A percentile compares a stretch with the other conserved stretches of the same genome.
Conservation (phyloP, 2,888 invertebrate genomes). For the Metopia argyrocephala region DNA sequence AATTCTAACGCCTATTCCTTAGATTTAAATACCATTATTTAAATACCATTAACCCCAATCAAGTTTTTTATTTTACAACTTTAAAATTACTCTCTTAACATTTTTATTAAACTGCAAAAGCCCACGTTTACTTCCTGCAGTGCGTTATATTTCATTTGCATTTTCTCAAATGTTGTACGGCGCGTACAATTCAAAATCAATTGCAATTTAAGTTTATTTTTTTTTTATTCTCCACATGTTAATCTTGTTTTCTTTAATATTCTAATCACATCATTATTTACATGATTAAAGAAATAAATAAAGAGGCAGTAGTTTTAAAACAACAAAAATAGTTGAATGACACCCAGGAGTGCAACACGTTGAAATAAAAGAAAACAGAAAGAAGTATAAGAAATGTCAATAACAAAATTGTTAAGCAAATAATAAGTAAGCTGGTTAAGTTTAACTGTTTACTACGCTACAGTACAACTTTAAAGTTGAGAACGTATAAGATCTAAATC, state of each 20-base stretch:
- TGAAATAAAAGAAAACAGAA: neutral
- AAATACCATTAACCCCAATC: neutral
- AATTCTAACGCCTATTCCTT: neutral
- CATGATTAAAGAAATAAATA: conserved; percentile 33
- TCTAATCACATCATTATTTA: conserved; percentile 58
- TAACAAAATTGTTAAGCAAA: neutral
- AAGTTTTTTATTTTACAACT: too few species aligned
- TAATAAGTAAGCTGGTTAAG: too few species aligned
- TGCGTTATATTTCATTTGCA: too few species aligned
- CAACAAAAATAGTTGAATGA: conserved; percentile 55
- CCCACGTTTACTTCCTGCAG: neutral
- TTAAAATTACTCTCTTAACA: neutral
- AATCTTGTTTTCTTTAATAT: conserved; percentile 12
- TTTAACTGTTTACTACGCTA: too few species aligned
- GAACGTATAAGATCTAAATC: too few species aligned
- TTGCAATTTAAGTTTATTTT: neutral
- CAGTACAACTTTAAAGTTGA: too few species aligned
- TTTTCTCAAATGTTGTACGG: too few species aligned
- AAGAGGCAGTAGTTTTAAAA: conserved; percentile 16
- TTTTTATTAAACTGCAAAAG: neutral
- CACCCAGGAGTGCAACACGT: conserved; percentile 43
- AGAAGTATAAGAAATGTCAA: neutral
- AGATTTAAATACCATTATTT: neutral
- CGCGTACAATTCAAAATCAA: too few species aligned
- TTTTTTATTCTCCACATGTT: neutral